Evolutionary conservation across 2,113 vertebrate species (phyloP).

Genomic region (Anarrhichthys ocellatus): DNA sequence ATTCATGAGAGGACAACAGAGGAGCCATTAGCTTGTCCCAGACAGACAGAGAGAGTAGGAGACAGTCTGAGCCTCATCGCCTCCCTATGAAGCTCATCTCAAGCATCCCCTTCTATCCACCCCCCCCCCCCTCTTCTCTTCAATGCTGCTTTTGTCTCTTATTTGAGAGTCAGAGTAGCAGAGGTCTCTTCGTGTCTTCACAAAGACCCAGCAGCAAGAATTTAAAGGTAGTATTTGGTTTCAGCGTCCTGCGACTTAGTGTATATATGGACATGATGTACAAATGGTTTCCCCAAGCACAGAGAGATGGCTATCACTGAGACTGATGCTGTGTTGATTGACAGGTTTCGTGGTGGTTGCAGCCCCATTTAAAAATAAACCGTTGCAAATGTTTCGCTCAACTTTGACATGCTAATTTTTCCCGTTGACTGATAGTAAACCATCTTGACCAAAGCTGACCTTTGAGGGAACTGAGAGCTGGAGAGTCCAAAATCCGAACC

Average conservation of each 20-base stretch:
- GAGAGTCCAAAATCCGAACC: background rate
- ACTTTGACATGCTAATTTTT: background rate
- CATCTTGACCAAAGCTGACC: background rate
- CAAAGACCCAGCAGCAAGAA: slow-evolving; percentile 39
- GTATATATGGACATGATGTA: slow-evolving; percentile 6
- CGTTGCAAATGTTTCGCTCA: background rate
- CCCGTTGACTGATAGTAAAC: background rate
- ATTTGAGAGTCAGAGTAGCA: slow-evolving; percentile 40
- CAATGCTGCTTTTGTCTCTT: slow-evolving; percentile 71
- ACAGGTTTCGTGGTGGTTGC: slow-evolving; percentile 24
- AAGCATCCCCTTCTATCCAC: slow-evolving; percentile 39
- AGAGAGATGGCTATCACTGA: slow-evolving; percentile 8
- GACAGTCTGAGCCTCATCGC: slow-evolving; percentile 66
- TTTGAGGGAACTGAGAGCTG: background rate
- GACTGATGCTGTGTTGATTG: slow-evolving; percentile 31
- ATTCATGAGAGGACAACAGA: slow-evolving; percentile 69
- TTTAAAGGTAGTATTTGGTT: slow-evolving; percentile 53
- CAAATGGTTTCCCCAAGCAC: slow-evolving; percentile 21
- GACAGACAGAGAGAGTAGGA: slow-evolving; percentile 47
- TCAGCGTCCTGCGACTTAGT: slow-evolving; percentile 11
- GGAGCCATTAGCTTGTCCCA: slow-evolving; percentile 67
- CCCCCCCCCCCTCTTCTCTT: slow-evolving; percentile 20
- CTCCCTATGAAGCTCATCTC: slow-evolving; percentile 67
- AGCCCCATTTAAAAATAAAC: background rate
- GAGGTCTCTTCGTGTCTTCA: slow-evolving; percentile 41